Conservation (phyloP, 1,140 invertebrate genomes). For the Eulimnadia texana region DNA sequence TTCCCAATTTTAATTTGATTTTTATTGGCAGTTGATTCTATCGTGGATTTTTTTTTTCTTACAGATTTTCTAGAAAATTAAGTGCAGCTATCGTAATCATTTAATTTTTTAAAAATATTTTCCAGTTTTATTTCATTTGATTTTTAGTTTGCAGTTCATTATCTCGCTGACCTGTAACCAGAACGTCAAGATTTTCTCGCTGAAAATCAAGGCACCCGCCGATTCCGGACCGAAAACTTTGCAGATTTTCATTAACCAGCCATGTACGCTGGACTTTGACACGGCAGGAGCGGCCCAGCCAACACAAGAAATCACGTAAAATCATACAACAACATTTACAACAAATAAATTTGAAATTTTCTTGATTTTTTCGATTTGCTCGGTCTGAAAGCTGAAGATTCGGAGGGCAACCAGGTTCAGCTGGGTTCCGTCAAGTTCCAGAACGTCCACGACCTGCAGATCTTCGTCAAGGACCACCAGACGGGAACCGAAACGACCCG, state of each 20-base stretch:
- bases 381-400: slow-evolving; percentile 63
- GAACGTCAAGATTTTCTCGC: slow-evolving; percentile 92
- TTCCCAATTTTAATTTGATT: no score
- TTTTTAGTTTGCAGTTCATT: no score
- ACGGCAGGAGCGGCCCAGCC: slow-evolving; percentile 68
- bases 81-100: no score
- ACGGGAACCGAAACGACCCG: slow-evolving; percentile 67
- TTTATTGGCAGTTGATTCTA: slow-evolving; percentile 55
- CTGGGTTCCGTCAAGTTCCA: slow-evolving; percentile 97
- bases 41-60: no score
- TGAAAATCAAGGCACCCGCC: slow-evolving; percentile 75
- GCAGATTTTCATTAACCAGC: slow-evolving; percentile 94
- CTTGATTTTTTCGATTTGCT: slow-evolving; percentile 26
- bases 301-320: slow-evolving; percentile 80
- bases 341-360: neutral
- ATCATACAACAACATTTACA: neutral
- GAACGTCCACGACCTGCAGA: slow-evolving; percentile 87
- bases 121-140: no score
- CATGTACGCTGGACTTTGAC: slow-evolving; percentile 92
- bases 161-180: no score
- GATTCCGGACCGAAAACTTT: slow-evolving; percentile 85
- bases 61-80: no score
- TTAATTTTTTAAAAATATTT: no score
- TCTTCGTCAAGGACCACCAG: slow-evolving; percentile 91
- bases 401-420: slow-evolving; percentile 63